Evolutionary conservation across 2,797 vertebrate genomes (phyloP).

Genomic region (Leucoraja ocellata): DNA sequence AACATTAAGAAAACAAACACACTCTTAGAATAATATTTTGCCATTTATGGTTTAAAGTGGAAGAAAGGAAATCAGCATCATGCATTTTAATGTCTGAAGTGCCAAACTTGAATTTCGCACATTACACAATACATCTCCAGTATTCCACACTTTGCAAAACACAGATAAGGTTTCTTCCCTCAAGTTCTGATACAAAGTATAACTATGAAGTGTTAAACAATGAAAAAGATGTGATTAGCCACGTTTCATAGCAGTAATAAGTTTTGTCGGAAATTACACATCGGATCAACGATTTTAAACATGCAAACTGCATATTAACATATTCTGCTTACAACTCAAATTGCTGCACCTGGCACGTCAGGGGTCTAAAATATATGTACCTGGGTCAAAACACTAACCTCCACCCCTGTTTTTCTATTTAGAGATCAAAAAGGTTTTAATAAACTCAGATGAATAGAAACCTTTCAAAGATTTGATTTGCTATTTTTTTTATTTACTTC

Average conservation of each 20-base stretch:
- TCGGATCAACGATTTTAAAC: not conserved
- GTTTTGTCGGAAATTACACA: conserved; percentile 4
- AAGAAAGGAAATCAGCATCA: not conserved
- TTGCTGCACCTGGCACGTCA: not conserved
- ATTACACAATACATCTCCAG: not conserved
- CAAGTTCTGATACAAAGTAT: not conserved
- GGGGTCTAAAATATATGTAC: not conserved
- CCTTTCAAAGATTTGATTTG: not conserved
- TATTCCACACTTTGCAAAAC: not conserved
- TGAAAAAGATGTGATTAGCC: not conserved
- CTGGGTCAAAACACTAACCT: not conserved
- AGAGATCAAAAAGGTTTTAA: not conserved
- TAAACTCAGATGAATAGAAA: not conserved
- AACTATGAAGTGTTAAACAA: not conserved
- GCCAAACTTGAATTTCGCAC: not conserved
- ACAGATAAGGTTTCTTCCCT: not conserved
- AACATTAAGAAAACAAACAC: not conserved
- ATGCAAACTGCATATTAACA: not conserved
- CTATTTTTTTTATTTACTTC: not conserved
- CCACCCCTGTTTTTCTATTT: not conserved
- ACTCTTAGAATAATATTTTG: not conserved
- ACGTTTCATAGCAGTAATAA: not conserved
- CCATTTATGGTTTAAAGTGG: not conserved
- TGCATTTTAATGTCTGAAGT: not conserved
- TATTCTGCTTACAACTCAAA: not conserved